A percentile compares a stretch with the other conserved stretches of the same genome.
Conservation (phyloP, 1,140 invertebrate species). For the Dinoponera quadriceps region DNA sequence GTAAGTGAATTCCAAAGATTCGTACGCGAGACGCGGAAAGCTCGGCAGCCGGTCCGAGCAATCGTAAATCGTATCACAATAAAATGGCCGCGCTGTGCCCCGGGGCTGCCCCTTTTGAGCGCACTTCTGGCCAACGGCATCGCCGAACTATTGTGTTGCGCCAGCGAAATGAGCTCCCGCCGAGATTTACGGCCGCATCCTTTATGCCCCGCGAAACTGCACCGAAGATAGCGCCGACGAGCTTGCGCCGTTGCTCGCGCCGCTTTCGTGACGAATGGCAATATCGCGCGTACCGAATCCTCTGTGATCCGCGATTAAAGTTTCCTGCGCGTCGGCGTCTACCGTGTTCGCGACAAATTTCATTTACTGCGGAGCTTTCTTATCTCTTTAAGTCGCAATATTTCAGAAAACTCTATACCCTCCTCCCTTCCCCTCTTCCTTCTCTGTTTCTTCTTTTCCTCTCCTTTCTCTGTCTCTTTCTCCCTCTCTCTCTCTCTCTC, state of each 20-base stretch:
- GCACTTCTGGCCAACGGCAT: conserved; percentile 64
- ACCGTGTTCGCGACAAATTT: conserved; percentile 38
- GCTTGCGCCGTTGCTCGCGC: conserved; percentile 6
- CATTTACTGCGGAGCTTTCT: conserved; percentile 31
- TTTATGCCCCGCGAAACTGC: conserved; percentile 68
- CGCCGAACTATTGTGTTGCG: conserved; percentile 76
- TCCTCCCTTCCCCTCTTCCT: background rate
- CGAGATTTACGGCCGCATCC: conserved; percentile 77
- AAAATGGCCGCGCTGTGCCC: conserved; percentile 70
- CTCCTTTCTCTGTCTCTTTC: too few relatives aligned
- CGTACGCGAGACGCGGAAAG: conserved; percentile 34
- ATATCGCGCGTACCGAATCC: conserved; percentile 49
- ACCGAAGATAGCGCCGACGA: conserved; percentile 25
- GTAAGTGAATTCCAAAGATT: conserved; percentile 56
- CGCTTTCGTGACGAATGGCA: conserved; percentile 71
- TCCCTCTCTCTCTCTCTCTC: too few relatives aligned
- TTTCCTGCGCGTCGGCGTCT: conserved; percentile 47
- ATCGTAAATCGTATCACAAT: conserved; percentile 79
- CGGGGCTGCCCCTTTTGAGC: conserved; percentile 64
- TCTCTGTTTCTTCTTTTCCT: too few relatives aligned
- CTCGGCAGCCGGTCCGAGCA: conserved; percentile 58
- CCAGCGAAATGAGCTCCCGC: conserved; percentile 74
- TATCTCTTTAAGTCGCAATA: conserved; percentile 28
- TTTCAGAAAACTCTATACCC: background rate
- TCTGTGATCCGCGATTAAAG: conserved; percentile 69